Evolutionary conservation across 2,797 vertebrate species (phyloP).

Genomic region (Harpagifer antarcticus): DNA sequence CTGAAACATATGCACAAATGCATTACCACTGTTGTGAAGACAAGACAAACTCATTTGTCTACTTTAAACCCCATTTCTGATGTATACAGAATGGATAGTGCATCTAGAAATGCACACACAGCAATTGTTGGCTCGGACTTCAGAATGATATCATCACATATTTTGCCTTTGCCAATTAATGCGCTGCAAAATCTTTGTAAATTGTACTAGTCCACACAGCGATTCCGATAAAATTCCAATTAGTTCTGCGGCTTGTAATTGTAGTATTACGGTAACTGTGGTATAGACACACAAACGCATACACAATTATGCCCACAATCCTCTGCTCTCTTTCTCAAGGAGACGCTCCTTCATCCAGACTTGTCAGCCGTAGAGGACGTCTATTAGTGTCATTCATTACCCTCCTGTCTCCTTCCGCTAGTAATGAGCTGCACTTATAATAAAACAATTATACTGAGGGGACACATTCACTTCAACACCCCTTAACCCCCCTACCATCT

Average conservation of each 20-base stretch:
- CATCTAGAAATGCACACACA: neutral
- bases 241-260: no score
- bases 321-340: slow-evolving; percentile 30
- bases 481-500: neutral
- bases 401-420: slow-evolving; percentile 49
- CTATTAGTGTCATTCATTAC: slow-evolving; percentile 69
- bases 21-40: neutral
- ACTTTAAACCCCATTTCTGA: neutral
- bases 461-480: slow-evolving; percentile 25
- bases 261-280: no score
- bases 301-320: neutral
- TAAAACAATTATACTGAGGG: slow-evolving; percentile 66
- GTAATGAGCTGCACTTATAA: slow-evolving; percentile 69
- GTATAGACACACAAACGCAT: neutral
- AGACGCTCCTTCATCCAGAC: slow-evolving; percentile 48
- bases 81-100: neutral
- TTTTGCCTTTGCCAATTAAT: no score
- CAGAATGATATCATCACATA: no score
- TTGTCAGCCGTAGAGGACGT: slow-evolving; percentile 54
- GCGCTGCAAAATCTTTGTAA: no score
- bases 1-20: neutral
- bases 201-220: no score
- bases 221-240: no score
- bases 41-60: neutral
- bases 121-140: no score